phyloP scores from a whole-genome alignment of 2,797 vertebrate species.

The Schizothorax lantsangensis region DNA sequence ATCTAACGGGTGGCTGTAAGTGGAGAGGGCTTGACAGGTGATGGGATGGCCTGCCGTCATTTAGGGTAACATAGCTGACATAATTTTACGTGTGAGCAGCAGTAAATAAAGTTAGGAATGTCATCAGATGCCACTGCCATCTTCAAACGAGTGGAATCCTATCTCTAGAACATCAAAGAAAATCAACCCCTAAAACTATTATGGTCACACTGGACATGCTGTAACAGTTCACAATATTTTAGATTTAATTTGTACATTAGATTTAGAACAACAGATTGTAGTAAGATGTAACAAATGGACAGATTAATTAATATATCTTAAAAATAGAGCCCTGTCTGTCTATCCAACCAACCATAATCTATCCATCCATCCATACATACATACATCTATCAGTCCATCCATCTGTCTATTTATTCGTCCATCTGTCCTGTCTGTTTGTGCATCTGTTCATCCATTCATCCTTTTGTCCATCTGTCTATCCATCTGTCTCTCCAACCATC shows the following conservation, averaged over 20 bases:
- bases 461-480: too few relatives aligned
- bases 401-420: too few relatives aligned
- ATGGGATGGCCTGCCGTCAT: constrained; percentile 8
- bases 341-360: too few relatives aligned
- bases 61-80: constrained; percentile 42
- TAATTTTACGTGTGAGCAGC: constrained; percentile 1
- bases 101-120: constrained; percentile 47
- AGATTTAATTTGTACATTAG: not conserved
- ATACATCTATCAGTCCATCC: too few relatives aligned
- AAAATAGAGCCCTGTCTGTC: too few relatives aligned
- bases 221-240: not conserved
- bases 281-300: not conserved
- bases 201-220: not conserved
- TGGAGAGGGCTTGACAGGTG: constrained; percentile 18
- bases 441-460: too few relatives aligned
- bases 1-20: constrained; percentile 1
- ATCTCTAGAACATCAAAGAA: not conserved
- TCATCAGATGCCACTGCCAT: constrained; percentile 15
- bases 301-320: not conserved
- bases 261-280: not conserved
- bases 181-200: not conserved
- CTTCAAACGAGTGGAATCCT: constrained; percentile 22
- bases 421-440: too few relatives aligned
- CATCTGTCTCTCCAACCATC: too few relatives aligned
- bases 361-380: too few relatives aligned